A percentile compares a stretch with the other conserved stretches of the same genome.
These are phyloP conservation scores for Parascotia fuliginaria DNA, from an alignment of 2,888 invertebrate species.

Conservation along the genomic window DNA sequence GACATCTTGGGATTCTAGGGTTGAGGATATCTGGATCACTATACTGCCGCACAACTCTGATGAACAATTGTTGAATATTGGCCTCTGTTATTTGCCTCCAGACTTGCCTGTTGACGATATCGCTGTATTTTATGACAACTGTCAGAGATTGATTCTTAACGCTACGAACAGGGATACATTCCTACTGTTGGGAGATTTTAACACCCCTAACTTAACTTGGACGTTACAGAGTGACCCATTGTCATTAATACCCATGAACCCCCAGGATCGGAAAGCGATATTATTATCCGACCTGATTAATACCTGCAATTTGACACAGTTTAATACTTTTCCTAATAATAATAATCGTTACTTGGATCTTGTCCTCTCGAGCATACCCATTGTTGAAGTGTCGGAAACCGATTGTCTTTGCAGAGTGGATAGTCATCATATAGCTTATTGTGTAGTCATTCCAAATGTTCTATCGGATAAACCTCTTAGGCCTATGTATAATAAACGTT, in stretches of 20 bases:
- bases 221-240: not conserved
- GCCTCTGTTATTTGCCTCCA: not conserved
- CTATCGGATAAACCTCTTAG: not conserved
- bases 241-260: not conserved
- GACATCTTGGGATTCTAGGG: conserved; percentile 11
- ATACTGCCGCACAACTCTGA: not conserved
- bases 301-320: not conserved
- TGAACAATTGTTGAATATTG: not conserved
- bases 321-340: not conserved
- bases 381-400: not conserved
- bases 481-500: not conserved
- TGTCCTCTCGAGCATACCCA: not conserved
- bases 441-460: not conserved
- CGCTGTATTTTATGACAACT: not conserved
- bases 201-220: not conserved
- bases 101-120: not conserved
- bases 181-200: not conserved
- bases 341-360: not conserved
- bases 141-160: not conserved
- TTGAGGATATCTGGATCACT: not conserved
- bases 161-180: not conserved
- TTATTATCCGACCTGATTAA: not conserved
- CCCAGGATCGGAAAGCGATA: not conserved
- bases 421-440: not conserved
- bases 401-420: not conserved